Evolutionary conservation across 2,113 vertebrate genomes (phyloP).

Genomic region (Spea multiplicata): DNA sequence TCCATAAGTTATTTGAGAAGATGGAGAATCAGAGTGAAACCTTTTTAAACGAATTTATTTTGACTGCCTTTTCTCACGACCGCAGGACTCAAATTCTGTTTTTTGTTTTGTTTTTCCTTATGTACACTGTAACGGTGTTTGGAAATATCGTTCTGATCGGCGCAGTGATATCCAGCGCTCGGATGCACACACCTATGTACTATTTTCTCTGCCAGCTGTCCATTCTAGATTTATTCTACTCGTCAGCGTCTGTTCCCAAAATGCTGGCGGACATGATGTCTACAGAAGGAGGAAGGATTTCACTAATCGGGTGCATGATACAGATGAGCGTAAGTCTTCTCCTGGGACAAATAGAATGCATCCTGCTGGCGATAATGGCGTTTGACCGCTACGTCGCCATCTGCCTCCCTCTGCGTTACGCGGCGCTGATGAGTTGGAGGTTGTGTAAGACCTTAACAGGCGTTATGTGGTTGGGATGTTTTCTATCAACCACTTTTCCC

Average conservation of each 20-base stretch:
- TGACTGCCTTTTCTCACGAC: neutral
- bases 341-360: neutral
- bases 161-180: neutral
- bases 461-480: neutral
- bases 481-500: neutral
- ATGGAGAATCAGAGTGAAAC: neutral
- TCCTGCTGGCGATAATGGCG: too few species aligned
- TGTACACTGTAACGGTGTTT: neutral
- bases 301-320: neutral
- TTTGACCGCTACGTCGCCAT: too few species aligned
- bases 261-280: neutral
- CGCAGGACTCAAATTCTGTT: neutral
- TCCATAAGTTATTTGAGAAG: too few species aligned
- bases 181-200: slow-evolving; percentile 2
- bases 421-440: slow-evolving; percentile 3
- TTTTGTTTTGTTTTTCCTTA: neutral
- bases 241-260: neutral
- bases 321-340: neutral
- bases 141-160: neutral
- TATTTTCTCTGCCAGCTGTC: too few species aligned
- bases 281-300: neutral
- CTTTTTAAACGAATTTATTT: neutral
- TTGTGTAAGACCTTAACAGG: neutral
- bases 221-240: slow-evolving; percentile 1
- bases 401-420: slow-evolving; percentile 7